These are phyloP conservation scores for Mesembrinibis cayennensis DNA, from an alignment of 2,113 vertebrate genomes.

Conservation along the genomic window DNA sequence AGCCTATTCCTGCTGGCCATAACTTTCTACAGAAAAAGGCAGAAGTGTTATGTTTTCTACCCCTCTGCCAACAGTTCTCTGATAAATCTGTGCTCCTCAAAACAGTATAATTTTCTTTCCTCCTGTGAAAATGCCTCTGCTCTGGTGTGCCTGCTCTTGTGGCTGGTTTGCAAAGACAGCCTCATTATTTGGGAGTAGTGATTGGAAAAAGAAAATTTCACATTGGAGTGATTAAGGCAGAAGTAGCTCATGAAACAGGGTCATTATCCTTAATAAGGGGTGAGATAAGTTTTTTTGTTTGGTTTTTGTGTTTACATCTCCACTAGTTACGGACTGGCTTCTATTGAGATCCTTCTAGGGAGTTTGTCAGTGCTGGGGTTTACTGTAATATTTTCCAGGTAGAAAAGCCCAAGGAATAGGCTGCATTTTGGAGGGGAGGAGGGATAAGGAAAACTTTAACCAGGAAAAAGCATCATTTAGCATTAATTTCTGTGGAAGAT, in stretches of 20 bases:
- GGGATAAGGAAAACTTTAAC: neutral
- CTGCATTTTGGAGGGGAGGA: neutral
- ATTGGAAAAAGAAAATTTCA: neutral
- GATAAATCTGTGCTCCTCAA: neutral
- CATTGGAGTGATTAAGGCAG: neutral
- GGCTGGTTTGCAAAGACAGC: neutral
- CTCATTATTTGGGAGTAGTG: neutral
- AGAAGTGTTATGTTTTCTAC: neutral
- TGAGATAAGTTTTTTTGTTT: neutral
- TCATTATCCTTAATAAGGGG: neutral
- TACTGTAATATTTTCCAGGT: neutral
- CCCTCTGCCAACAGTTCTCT: neutral
- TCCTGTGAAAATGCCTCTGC: neutral
- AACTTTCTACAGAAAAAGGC: neutral
- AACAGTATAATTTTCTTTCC: rapidly evolving
- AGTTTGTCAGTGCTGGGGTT: neutral
- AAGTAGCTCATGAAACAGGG: neutral
- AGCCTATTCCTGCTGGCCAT: neutral
- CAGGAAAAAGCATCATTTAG: neutral
- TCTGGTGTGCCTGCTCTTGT: rapidly evolving
- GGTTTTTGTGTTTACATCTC: neutral
- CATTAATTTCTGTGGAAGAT: neutral
- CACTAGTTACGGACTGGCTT: neutral
- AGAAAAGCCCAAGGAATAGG: neutral
- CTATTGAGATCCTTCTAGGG: neutral